Evolutionary conservation across 2,888 invertebrate species (phyloP).

Genomic region (Lymantria monacha): DNA sequence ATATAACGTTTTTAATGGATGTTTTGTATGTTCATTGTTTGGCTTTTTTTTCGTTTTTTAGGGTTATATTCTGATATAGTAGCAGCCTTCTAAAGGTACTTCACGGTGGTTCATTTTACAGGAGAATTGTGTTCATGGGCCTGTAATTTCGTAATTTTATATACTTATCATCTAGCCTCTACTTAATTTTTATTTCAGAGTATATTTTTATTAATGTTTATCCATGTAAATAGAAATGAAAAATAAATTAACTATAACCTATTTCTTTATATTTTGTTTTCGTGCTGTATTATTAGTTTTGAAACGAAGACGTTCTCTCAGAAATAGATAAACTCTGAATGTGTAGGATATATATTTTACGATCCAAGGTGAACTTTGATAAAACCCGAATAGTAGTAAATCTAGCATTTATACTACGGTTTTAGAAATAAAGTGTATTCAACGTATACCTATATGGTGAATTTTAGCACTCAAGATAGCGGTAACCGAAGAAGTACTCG

Average conservation of each 20-base stretch:
- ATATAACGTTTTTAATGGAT: no score
- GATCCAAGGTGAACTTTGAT: constrained; percentile 7
- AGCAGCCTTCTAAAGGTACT: no score
- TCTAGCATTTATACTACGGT: constrained; percentile 4
- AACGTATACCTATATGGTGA: constrained; percentile 2
- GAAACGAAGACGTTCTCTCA: background rate
- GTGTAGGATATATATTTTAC: constrained; percentile 2
- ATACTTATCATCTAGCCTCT: no score
- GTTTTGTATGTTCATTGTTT: no score
- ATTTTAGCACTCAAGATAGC: constrained; percentile 9
- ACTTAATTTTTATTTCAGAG: no score
- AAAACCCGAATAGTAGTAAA: constrained; percentile 4
- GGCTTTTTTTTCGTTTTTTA: no score
- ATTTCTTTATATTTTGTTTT: constrained; percentile 1
- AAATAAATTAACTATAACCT: background rate
- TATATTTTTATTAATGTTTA: no score
- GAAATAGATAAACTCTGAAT: background rate
- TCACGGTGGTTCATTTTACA: no score
- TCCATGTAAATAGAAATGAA: background rate
- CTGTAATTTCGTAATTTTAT: no score
- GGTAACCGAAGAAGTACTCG: constrained; percentile 13
- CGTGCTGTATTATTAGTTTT: constrained; percentile 7
- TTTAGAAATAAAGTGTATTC: background rate
- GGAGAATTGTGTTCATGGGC: no score
- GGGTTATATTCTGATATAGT: no score